phyloP scores from a whole-genome alignment of 2,888 invertebrate species.

The Ernsta delagoae region DNA sequence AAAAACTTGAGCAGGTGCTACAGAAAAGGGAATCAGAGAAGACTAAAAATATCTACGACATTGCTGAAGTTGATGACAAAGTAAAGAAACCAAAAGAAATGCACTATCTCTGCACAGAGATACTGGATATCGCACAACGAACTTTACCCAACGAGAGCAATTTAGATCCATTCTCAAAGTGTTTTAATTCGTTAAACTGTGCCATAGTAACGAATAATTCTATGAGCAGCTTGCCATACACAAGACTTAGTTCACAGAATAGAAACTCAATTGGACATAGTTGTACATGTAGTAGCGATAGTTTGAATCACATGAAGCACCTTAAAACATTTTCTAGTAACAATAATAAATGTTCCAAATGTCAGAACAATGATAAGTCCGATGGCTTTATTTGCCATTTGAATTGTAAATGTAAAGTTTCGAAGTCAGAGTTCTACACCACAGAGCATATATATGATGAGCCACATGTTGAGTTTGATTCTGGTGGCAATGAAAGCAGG shows the following conservation, averaged over 20 bases:
- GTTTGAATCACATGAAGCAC: conserved; percentile 41
- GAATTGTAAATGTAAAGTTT: conserved; percentile 61
- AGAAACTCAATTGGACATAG: conserved; percentile 47
- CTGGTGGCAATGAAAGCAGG: conserved; percentile 42
- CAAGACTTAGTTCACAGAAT: conserved; percentile 57
- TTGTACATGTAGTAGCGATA: conserved; percentile 61
- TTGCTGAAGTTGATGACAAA: conserved; percentile 56
- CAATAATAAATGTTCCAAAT: conserved; percentile 56
- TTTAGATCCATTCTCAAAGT: conserved; percentile 64
- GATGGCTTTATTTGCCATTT: conserved; percentile 73
- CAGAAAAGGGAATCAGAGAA: conserved; percentile 70
- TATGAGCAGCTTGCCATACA: conserved; percentile 71
- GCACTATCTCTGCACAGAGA: conserved; percentile 80
- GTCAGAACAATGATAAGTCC: conserved; percentile 56
- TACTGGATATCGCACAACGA: conserved; percentile 70
- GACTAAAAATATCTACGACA: conserved; percentile 54
- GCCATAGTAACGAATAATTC: conserved; percentile 62
- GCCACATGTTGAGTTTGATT: conserved; percentile 58
- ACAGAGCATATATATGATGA: conserved; percentile 87
- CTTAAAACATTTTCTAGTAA: conserved; percentile 47
- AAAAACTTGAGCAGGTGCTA: conserved; percentile 86
- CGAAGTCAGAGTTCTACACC: conserved; percentile 65
- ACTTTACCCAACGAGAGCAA: conserved; percentile 58
- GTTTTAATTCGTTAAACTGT: conserved; percentile 76
- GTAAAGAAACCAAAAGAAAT: conserved; percentile 71